Evolutionary conservation across 2,797 vertebrate genomes (phyloP), one percentile per base, ranked within the genome.

Genomic region (Falco rusticolus): DNA sequence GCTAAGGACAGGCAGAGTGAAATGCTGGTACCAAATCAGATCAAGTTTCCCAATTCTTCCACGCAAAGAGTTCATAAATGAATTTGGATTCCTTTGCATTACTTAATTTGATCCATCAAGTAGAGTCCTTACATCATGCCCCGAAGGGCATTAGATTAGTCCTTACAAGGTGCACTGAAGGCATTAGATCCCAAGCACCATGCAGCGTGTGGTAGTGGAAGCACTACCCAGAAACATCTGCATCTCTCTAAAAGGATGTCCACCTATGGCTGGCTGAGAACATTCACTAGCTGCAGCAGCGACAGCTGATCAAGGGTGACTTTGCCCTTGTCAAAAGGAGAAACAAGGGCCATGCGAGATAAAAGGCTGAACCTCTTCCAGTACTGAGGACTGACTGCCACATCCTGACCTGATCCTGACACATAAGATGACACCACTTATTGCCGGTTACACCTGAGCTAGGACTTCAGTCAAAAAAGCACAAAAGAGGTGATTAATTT

Each of bases 331-430:
- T 29, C 56, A 63, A 53, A 82, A 69, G 29, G 45, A 69, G 26
- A 12, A 19, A 19, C 3, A 9, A 75, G 24, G 15, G 39, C 33
- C 31, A 28, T 5, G 21, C 0, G 0, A 45, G 33, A 50, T 11
- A 59, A 70, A 89, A 72, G 28, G 34, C 25, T 50, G 64, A 76
- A 81, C 37, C 9, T 47, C 26, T 29, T 45, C 45, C 47, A 71
- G 16, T 21, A 53, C 37, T 3, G 8, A 84, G 47, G 37, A 75
- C 31, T 65, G 47, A 50, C 28, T 80, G 64, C 28, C 20, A 85
- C 24, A 34, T 59, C 61, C 76, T 65, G 64, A 82, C 43, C 56
- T 57, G 39, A 54, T 39, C 54, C 54, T 48, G 50, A 85, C 51
- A 47, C 13, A 24, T 8, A 31, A 51, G 47, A 69, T 4, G 14